Conservation (phyloP, 2,888 invertebrate species). For the Cosmia trapezina region DNA sequence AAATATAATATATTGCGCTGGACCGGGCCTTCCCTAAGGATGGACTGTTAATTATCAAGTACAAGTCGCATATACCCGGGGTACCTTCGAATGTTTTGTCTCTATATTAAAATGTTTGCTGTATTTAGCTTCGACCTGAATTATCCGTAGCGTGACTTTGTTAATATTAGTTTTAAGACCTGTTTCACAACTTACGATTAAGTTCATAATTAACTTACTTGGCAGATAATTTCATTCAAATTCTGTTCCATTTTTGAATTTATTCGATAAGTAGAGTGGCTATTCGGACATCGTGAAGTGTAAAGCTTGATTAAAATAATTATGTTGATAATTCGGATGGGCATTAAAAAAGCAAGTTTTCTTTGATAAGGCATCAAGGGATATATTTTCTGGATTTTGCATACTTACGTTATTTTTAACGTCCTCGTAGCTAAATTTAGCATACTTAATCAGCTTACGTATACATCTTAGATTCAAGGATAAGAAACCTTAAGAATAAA, state of each 20-base stretch:
- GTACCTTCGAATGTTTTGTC: constrained; percentile 83
- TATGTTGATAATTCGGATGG: too few relatives aligned
- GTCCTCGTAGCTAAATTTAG: neutral
- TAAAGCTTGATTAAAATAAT: too few relatives aligned
- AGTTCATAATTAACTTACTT: too few relatives aligned
- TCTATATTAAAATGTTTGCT: constrained; percentile 62
- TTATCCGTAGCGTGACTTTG: neutral
- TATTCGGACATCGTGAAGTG: too few relatives aligned
- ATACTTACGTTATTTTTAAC: too few relatives aligned
- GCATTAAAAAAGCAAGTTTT: neutral
- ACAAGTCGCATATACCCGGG: constrained; percentile 87
- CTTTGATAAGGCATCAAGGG: neutral
- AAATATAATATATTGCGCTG: constrained; percentile 89
- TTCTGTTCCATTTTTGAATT: too few relatives aligned
- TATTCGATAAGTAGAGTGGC: too few relatives aligned
- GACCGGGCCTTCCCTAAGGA: constrained; percentile 88
- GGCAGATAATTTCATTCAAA: too few relatives aligned
- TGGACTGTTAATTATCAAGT: constrained; percentile 91
- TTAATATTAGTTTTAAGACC: neutral
- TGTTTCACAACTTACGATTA: too few relatives aligned
- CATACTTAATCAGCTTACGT: neutral
- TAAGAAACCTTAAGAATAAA: neutral
- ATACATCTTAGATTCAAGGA: neutral
- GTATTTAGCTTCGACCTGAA: constrained; percentile 5
- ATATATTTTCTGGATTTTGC: neutral